Percentiles rank a stretch among this genome's conserved stretches.
Conservation (phyloP, 1,140 invertebrate genomes). For the Euborellia annulipes region DNA sequence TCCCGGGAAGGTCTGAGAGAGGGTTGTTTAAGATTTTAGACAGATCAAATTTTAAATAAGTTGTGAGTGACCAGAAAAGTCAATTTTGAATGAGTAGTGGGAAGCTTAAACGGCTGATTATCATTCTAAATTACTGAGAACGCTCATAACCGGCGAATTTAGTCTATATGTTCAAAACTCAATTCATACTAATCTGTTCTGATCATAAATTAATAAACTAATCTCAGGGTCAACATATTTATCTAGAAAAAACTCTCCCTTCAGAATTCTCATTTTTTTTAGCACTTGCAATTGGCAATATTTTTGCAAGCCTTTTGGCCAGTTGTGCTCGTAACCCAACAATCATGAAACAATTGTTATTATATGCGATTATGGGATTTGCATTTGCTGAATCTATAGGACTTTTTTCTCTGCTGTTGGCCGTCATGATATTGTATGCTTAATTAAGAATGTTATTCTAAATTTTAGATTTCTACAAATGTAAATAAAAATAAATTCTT, state of each 20-base stretch:
- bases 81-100: too few relatives aligned
- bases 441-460: constrained; percentile 19
- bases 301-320: constrained; percentile 83
- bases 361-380: constrained; percentile 86
- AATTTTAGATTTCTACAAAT: too few relatives aligned
- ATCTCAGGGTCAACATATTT: neutral
- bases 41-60: constrained; percentile 32
- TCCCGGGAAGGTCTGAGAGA: constrained; percentile 42
- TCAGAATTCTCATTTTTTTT: too few relatives aligned
- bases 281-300: constrained; percentile 83
- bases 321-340: constrained; percentile 86
- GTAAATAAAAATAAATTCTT: neutral
- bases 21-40: constrained; percentile 31
- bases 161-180: constrained; percentile 33
- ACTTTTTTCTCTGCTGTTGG: constrained; percentile 91
- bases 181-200: constrained; percentile 43
- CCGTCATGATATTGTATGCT: constrained; percentile 81
- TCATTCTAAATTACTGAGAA: constrained; percentile 24
- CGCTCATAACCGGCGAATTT: constrained; percentile 35
- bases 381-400: constrained; percentile 92
- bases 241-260: too few relatives aligned
- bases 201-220: constrained; percentile 17
- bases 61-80: constrained; percentile 36
- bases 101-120: too few relatives aligned
- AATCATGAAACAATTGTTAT: constrained; percentile 86